Conservation (phyloP, 2,888 invertebrate species). For the Geophilus truncorum region DNA sequence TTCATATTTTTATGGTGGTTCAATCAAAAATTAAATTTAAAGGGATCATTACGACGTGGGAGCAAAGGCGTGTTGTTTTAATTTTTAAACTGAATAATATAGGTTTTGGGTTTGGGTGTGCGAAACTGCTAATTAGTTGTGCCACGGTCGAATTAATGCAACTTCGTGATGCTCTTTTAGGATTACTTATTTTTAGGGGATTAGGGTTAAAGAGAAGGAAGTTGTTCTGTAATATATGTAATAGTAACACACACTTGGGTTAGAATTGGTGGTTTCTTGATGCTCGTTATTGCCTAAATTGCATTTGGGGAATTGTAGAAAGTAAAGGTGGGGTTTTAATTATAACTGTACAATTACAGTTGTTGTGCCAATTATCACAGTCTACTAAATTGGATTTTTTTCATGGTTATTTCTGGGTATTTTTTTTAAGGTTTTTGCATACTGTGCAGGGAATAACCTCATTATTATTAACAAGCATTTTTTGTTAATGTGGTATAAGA, state of each 20-base stretch:
- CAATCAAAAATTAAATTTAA: conserved; percentile 2
- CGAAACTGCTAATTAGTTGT: too few relatives aligned
- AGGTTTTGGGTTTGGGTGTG: too few relatives aligned
- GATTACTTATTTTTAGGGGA: too few relatives aligned
- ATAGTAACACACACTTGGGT: background rate
- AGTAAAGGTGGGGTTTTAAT: background rate
- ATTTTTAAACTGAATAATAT: too few relatives aligned
- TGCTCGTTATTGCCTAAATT: background rate
- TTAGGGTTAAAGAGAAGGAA: too few relatives aligned
- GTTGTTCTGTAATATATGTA: too few relatives aligned
- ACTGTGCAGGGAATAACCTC: background rate
- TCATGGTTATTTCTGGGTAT: background rate
- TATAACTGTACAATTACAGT: too few relatives aligned
- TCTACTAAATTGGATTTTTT: background rate
- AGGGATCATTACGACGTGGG: background rate
- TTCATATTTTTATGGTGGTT: background rate
- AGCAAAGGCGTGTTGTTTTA: too few relatives aligned
- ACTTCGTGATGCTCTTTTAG: too few relatives aligned
- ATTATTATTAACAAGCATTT: background rate
- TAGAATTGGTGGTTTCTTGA: background rate
- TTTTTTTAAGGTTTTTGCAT: background rate
- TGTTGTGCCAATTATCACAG: background rate
- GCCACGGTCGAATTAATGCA: too few relatives aligned
- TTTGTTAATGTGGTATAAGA: background rate
- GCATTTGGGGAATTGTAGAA: too few relatives aligned